Base-by-base conservation (phyloP, 2,888 invertebrate species). In the Harmothoe impar region DNA sequence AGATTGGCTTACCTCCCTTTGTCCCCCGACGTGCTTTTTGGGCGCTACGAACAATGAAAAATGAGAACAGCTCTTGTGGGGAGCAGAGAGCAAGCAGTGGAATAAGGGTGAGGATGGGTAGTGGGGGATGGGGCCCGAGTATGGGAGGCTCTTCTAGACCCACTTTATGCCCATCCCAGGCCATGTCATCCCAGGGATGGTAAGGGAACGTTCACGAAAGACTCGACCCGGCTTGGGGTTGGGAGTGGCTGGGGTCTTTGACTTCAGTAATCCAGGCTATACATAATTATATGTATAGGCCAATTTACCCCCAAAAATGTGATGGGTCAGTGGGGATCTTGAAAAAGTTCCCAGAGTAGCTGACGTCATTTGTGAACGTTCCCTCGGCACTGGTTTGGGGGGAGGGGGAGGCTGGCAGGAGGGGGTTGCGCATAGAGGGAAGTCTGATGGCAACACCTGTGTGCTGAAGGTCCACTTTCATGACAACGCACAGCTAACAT, bases 1-100 rank as follows among this genome's bases (percentile, higher is more conserved):
- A 72, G 72, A 72, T 72, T 29, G 72, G 25, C 31, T 72, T 72
- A 72, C 72, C 72, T 72, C 29, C 72, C 72, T 29, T 72, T 72
- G 72, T 72, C 72, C 72, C 29, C 15, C 15, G 12, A 15, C 72
- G 72, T 72, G 29, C 72, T 72, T 72, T 72, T 72, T 72, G 31
- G 29, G n/a, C 25, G 29, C 72, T 15, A 15, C 25, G 72, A 29
- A 72, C 72, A 72, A 72, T 72, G 72, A 72, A 72, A 72, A 72
- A 29, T 29, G 72, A 72, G 72, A 72, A 15, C 31, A 72, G n/a
- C 62, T 62, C 72, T 29, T 29, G 72, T 29, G 31, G 31, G 43
- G 62, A 20, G 62, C 62, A 15, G 5, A 20, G 62, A 62, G 23
- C 62, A 62, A 43, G 43, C 43, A 43, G 43, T 43, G 43, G 43